Conservation (phyloP, 2,888 invertebrate genomes). For the Allacma fusca region DNA sequence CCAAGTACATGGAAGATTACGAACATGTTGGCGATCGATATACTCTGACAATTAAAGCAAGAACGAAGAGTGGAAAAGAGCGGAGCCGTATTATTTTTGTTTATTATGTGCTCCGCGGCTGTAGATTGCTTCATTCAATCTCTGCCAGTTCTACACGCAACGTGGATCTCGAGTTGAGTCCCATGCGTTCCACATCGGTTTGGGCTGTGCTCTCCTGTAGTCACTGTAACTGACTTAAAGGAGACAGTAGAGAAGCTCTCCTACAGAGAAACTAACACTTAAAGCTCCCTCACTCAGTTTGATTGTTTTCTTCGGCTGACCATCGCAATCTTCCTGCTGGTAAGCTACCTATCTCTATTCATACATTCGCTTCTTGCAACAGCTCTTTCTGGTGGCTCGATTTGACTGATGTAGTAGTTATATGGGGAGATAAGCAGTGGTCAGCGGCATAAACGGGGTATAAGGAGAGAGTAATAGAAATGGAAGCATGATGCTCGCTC, state of each 20-base stretch:
- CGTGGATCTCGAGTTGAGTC: background rate
- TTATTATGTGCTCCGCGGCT: slow-evolving; percentile 53
- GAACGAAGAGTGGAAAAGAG: slow-evolving; percentile 50
- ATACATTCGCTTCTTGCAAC: background rate
- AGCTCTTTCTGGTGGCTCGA: background rate
- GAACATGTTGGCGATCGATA: slow-evolving; percentile 54
- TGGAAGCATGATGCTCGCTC: background rate
- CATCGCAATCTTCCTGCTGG: slow-evolving; percentile 22
- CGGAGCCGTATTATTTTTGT: slow-evolving; percentile 57
- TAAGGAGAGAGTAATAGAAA: slow-evolving; percentile 5
- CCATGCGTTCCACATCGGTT: slow-evolving; percentile 13
- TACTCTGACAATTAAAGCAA: slow-evolving; percentile 55
- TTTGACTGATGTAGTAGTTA: background rate
- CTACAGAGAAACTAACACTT: background rate
- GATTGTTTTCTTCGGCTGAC: background rate
- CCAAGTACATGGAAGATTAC: slow-evolving; percentile 55
- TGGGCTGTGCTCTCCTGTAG: background rate
- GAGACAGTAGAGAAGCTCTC: slow-evolving; percentile 8
- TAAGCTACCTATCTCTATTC: slow-evolving; percentile 11
- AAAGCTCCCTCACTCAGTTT: background rate
- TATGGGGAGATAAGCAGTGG: background rate
- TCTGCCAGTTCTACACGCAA: slow-evolving; percentile 52
- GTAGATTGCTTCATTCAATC: slow-evolving; percentile 58
- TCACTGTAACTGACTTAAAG: slow-evolving; percentile 4
- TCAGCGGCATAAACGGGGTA: background rate